These are phyloP conservation scores for Netelia inedita DNA, from an alignment of 2,888 invertebrate species.

Conservation along the genomic window DNA sequence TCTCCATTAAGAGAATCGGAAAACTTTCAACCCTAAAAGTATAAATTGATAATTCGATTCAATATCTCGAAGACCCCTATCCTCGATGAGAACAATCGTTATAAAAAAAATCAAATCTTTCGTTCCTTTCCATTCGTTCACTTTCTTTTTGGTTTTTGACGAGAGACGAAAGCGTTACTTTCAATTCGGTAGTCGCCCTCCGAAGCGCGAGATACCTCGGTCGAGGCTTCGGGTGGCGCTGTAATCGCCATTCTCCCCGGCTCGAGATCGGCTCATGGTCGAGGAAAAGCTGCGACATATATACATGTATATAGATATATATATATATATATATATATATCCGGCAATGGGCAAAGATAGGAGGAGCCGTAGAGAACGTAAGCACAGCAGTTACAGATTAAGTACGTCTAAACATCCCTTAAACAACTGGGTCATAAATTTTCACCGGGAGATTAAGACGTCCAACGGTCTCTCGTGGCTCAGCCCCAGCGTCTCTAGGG, in stretches of 20 bases:
- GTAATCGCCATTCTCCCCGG: conserved; percentile 19
- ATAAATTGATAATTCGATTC: conserved; percentile 39
- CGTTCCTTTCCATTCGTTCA: too few species aligned
- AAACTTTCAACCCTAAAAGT: conserved; percentile 36
- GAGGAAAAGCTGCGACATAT: neutral
- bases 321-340: conserved; percentile 1
- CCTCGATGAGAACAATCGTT: neutral
- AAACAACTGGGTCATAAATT: conserved; percentile 80
- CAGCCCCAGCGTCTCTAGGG: conserved; percentile 47
- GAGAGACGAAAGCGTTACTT: conserved; percentile 50
- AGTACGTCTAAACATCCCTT: conserved; percentile 80
- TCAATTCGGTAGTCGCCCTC: conserved; percentile 59
- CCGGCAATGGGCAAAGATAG: conserved; percentile 42
- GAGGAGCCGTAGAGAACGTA: conserved; percentile 60
- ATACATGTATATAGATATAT: neutral
- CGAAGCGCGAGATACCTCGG: conserved; percentile 4
- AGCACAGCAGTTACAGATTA: conserved; percentile 79
- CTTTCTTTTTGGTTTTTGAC: too few species aligned
- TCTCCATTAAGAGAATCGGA: neutral
- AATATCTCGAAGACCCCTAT: neutral
- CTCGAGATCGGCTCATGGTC: neutral
- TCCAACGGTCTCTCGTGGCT: conserved; percentile 63
- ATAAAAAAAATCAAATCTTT: neutral
- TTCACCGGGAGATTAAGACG: conserved; percentile 78
- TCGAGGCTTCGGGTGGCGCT: neutral